phyloP scores from a whole-genome alignment of 2,113 vertebrate genomes.

The Psammodynastes pulverulentus region DNA sequence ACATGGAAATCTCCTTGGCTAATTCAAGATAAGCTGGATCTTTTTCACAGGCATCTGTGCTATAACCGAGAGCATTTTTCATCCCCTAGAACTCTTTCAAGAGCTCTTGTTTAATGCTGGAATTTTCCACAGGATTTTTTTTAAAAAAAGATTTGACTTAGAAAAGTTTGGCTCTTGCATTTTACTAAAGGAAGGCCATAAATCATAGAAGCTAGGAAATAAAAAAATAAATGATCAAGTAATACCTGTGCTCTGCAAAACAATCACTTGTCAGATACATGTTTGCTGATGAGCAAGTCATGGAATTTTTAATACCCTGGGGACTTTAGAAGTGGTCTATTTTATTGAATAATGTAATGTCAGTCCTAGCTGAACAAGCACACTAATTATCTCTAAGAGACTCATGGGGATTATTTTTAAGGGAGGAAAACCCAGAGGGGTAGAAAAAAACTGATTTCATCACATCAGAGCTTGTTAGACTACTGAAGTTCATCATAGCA shows the following conservation, averaged over 20 bases:
- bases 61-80: neutral
- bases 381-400: slow-evolving; percentile 71
- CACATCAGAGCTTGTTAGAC: slow-evolving; percentile 60
- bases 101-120: neutral
- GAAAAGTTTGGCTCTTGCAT: slow-evolving; percentile 35
- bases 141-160: neutral
- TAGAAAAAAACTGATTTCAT: slow-evolving; percentile 50
- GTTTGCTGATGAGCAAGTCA: slow-evolving; percentile 60
- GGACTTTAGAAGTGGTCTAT: slow-evolving; percentile 69
- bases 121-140: slow-evolving; percentile 21
- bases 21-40: neutral
- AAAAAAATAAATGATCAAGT: slow-evolving; percentile 33
- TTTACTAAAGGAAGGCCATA: slow-evolving; percentile 28
- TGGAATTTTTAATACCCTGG: slow-evolving; percentile 58
- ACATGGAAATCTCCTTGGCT: neutral
- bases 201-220: slow-evolving; percentile 38
- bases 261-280: slow-evolving; percentile 61
- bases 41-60: neutral
- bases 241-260: slow-evolving; percentile 73
- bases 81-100: neutral
- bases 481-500: slow-evolving; percentile 49
- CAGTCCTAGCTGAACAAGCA: slow-evolving; percentile 64
- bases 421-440: slow-evolving; percentile 65
- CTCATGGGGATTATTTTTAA: slow-evolving; percentile 67
- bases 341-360: slow-evolving; percentile 75